Evolutionary conservation across 2,113 vertebrate species (phyloP).

Genomic region (Peromyscus maniculatus): DNA sequence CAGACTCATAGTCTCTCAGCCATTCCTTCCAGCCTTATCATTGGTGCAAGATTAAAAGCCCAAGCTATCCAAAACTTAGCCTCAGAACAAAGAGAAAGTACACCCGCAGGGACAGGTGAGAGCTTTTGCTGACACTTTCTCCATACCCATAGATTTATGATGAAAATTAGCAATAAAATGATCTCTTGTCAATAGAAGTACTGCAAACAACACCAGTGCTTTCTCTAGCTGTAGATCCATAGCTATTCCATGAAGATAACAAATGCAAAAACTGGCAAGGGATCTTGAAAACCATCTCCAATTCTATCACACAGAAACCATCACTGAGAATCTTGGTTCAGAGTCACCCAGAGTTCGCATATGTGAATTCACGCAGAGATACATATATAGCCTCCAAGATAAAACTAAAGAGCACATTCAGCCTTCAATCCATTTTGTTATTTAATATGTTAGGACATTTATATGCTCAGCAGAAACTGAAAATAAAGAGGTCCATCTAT

Average conservation of each 20-base stretch:
- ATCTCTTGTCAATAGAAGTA: conserved; percentile 5
- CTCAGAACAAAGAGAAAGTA: not conserved
- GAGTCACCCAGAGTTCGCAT: not conserved
- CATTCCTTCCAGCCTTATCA: not conserved
- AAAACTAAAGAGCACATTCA: not conserved
- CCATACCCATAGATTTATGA: not conserved
- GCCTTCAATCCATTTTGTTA: not conserved
- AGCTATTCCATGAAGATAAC: conserved; percentile 19
- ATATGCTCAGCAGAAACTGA: not conserved
- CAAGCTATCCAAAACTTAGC: not conserved
- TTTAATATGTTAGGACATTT: not conserved
- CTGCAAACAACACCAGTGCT: not conserved
- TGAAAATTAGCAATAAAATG: not conserved
- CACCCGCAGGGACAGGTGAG: not conserved
- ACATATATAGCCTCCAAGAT: not conserved
- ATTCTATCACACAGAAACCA: not conserved
- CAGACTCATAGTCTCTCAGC: not conserved
- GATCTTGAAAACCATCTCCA: not conserved
- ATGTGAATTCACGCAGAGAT: not conserved
- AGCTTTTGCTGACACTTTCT: not conserved
- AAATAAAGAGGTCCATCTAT: not conserved
- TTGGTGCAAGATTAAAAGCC: not conserved
- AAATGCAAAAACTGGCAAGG: not conserved
- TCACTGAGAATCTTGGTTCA: conserved; percentile 12
- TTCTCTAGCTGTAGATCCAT: not conserved